Conservation (phyloP, 2,888 invertebrate genomes). For the Oscheius sp. region DNA sequence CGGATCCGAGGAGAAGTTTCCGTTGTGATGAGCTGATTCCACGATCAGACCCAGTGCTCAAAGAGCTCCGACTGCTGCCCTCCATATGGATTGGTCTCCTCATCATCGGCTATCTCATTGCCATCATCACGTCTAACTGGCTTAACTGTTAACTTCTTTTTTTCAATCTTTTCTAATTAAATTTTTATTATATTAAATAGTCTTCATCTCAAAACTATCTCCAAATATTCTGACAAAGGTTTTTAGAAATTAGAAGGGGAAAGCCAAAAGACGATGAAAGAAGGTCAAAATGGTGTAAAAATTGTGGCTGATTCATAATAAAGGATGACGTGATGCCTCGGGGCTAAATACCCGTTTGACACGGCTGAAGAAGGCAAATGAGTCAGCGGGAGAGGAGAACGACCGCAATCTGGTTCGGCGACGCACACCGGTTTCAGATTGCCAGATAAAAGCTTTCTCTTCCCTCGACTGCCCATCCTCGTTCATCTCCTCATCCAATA, state of each 20-base stretch:
- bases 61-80: too few species aligned
- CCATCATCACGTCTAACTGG: neutral
- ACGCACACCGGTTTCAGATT: neutral
- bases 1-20: neutral
- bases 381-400: neutral
- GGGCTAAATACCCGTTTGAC: neutral
- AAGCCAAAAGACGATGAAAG: too few species aligned
- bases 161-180: too few species aligned
- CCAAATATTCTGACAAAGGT: too few species aligned
- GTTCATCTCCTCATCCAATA: neutral
- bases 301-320: neutral
- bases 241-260: too few species aligned
- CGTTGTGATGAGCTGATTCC: conserved; percentile 9
- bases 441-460: neutral
- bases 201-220: too few species aligned
- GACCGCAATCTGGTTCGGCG: neutral
- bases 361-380: neutral
- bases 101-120: neutral
- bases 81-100: too few species aligned
- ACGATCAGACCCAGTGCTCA: too few species aligned
- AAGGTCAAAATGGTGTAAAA: too few species aligned
- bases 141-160: too few species aligned
- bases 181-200: too few species aligned
- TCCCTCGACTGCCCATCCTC: neutral
- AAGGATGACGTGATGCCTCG: neutral